These are phyloP conservation scores for Chionomys nivalis DNA, from an alignment of 2,113 vertebrate species.

Conservation along the genomic window DNA sequence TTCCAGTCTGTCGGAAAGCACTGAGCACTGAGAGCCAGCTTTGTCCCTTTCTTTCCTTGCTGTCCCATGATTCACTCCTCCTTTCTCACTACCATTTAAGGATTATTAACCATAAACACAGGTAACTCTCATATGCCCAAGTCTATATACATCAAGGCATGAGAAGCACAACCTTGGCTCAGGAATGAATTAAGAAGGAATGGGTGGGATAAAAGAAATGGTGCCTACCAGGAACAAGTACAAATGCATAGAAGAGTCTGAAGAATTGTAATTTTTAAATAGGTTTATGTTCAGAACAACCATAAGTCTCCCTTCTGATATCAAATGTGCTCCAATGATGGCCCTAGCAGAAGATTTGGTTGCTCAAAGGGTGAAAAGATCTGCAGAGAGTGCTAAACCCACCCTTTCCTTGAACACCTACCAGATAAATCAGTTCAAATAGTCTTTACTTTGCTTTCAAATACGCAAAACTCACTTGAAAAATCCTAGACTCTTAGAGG, in stretches of 20 bases:
- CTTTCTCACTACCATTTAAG: slow-evolving; percentile 76
- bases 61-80: slow-evolving; percentile 76
- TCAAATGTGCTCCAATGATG: background rate
- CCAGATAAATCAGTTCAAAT: slow-evolving; percentile 12
- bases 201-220: background rate
- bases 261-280: slow-evolving; percentile 49
- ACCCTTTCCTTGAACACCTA: background rate
- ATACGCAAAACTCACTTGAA: slow-evolving; percentile 44
- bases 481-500: slow-evolving; percentile 23
- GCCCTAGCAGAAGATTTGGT: background rate
- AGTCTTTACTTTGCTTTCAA: slow-evolving; percentile 43
- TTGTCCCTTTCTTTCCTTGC: background rate
- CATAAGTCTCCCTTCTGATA: background rate
- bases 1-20: slow-evolving; percentile 71
- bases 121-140: background rate
- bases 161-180: background rate
- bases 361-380: background rate
- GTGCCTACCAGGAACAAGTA: background rate
- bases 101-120: slow-evolving; percentile 60
- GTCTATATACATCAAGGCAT: background rate
- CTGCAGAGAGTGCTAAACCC: background rate
- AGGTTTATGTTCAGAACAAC: slow-evolving; percentile 38
- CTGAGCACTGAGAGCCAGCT: slow-evolving; percentile 41
- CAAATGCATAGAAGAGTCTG: background rate
- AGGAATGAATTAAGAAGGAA: background rate